Percentiles rank a stretch among this genome's conserved stretches.
Conservation (phyloP, 2,797 vertebrate species). For the Mormyrops boulengeri region DNA sequence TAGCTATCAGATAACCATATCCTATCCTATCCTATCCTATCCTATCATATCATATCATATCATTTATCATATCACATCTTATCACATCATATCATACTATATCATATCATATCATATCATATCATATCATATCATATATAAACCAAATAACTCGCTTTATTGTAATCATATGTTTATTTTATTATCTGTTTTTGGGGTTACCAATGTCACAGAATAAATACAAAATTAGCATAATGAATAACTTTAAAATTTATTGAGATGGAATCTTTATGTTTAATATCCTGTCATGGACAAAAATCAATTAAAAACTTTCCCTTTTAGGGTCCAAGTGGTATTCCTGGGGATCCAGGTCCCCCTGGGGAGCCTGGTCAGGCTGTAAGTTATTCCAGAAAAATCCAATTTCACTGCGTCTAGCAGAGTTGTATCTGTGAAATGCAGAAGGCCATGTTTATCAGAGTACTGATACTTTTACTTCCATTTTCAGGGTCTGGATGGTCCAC, state of each 20-base stretch:
- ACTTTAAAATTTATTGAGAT: not conserved
- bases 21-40: too few relatives aligned
- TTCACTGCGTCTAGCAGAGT: not conserved
- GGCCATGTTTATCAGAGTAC: not conserved
- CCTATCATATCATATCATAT: too few relatives aligned
- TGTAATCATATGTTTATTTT: not conserved
- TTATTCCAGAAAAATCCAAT: constrained; percentile 24
- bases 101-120: too few relatives aligned
- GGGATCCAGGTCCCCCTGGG: constrained; percentile 90
- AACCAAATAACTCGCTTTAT: not conserved
- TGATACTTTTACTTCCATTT: constrained; percentile 7
- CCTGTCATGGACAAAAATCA: not conserved
- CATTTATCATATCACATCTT: too few relatives aligned
- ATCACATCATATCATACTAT: too few relatives aligned
- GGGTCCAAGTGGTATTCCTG: constrained; percentile 90
- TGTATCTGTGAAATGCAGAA: not conserved
- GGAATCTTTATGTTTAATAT: not conserved
- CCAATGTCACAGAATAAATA: not conserved
- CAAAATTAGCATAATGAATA: not conserved
- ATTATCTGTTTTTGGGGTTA: not conserved
- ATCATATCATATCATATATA: too few relatives aligned
- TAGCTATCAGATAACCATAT: not conserved
- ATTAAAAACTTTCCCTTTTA: constrained; percentile 39
- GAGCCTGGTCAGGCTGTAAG: constrained; percentile 88
- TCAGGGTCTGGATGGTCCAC: constrained; percentile 83